Conservation (phyloP, 2,113 vertebrate genomes). For the Protobothrops mucrosquamatus region DNA sequence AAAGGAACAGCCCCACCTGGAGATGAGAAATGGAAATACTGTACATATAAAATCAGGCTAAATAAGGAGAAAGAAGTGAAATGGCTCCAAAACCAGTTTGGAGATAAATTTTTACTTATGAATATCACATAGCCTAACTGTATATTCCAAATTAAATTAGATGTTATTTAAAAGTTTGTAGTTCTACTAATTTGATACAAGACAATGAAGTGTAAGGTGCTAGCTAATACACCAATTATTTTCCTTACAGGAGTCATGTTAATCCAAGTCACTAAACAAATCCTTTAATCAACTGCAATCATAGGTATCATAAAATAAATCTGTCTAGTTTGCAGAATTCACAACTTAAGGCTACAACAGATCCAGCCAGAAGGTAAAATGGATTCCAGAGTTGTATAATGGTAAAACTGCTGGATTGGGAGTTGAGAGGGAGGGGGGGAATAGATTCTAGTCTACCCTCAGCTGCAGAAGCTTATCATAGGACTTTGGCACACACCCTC, state of each 20-base stretch:
- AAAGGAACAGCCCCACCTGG: conserved; percentile 62
- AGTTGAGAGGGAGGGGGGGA: accelerated
- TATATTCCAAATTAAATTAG: neutral
- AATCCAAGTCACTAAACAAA: conserved; percentile 13
- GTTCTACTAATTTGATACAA: neutral
- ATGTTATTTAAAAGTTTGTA: neutral
- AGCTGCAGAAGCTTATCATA: neutral
- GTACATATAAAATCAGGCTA: conserved; percentile 1
- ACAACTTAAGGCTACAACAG: neutral
- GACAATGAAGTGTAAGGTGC: neutral
- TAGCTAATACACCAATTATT: neutral
- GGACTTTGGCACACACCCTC: neutral
- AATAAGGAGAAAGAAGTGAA: neutral
- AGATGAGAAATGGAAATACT: conserved; percentile 39
- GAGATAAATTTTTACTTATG: accelerated
- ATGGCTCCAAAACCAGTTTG: neutral
- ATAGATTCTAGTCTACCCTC: neutral
- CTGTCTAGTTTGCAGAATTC: conserved; percentile 8
- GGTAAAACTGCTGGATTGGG: neutral
- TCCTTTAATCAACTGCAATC: conserved; percentile 10
- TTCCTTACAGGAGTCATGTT: conserved; percentile 6
- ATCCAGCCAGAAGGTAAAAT: conserved; percentile 30
- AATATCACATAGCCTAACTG: neutral
- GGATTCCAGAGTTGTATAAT: neutral
- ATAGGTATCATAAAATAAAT: neutral